A percentile compares a stretch with the other conserved stretches of the same genome.
Evolutionary conservation across 2,113 vertebrate genomes (phyloP).

Genomic region (Zosterops hypoxanthus): DNA sequence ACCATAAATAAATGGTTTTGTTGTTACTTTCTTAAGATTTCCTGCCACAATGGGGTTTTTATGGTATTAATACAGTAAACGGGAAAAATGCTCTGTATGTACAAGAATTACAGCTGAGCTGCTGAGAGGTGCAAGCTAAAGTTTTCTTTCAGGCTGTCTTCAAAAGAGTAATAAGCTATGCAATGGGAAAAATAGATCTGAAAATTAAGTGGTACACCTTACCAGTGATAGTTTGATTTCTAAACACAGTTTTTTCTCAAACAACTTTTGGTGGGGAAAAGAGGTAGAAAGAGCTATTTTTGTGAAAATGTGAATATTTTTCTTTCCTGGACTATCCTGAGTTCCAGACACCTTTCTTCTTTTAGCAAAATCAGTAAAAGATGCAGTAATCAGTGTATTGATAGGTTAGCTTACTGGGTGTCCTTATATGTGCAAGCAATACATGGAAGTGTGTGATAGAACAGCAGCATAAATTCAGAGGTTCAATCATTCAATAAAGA

Average conservation of each 20-base stretch:
- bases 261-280: background rate
- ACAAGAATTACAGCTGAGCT: background rate
- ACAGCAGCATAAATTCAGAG: background rate
- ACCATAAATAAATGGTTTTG: background rate
- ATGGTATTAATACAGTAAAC: background rate
- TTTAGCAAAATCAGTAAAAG: background rate
- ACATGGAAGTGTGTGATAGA: background rate
- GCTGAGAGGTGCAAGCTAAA: background rate
- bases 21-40: background rate
- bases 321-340: background rate
- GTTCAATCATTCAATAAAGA: background rate
- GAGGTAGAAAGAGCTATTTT: background rate
- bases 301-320: background rate
- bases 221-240: background rate
- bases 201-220: background rate
- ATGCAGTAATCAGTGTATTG: background rate
- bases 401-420: background rate
- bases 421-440: background rate
- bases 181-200: background rate
- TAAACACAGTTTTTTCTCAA: background rate
- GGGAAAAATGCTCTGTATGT: background rate
- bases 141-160: background rate
- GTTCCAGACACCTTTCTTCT: background rate
- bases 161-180: background rate
- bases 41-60: background rate